Conservation (phyloP, 2,888 invertebrate species). For the Napeogenes sylphis region DNA sequence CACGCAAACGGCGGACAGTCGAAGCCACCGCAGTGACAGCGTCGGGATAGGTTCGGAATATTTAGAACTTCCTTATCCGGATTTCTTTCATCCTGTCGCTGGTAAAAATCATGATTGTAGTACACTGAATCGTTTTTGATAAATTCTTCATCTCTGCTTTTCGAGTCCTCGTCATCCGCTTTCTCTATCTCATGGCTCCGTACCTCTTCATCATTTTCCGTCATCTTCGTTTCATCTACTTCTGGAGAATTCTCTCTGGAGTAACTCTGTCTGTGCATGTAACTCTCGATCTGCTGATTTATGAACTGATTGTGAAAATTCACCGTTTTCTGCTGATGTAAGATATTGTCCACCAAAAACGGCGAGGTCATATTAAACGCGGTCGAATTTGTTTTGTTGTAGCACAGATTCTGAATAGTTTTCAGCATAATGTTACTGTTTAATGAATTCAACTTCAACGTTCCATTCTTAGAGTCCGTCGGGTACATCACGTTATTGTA, state of each 20-base stretch:
- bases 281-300: conserved; percentile 71
- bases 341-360: conserved; percentile 79
- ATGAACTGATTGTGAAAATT: conserved; percentile 74
- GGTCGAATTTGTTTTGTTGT: conserved; percentile 53
- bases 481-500: conserved; percentile 61
- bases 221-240: conserved; percentile 52
- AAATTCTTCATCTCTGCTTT: conserved; percentile 56
- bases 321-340: conserved; percentile 76
- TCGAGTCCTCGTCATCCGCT: conserved; percentile 61
- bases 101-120: conserved; percentile 56
- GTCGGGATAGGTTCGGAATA: conserved; percentile 56
- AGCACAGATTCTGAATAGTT: conserved; percentile 67
- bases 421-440: conserved; percentile 71
- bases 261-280: conserved; percentile 56
- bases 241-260: conserved; percentile 66
- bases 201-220: conserved; percentile 49
- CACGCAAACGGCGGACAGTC: conserved; percentile 76
- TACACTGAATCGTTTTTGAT: conserved; percentile 58
- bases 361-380: conserved; percentile 78
- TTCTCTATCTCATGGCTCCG: conserved; percentile 49
- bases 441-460: conserved; percentile 61
- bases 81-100: conserved; percentile 43
- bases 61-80: conserved; percentile 63
- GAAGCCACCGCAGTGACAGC: conserved; percentile 77
- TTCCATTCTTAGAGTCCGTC: conserved; percentile 65